phyloP scores from a whole-genome alignment of 1,140 invertebrate species.

The Neodiprion pinetum region DNA sequence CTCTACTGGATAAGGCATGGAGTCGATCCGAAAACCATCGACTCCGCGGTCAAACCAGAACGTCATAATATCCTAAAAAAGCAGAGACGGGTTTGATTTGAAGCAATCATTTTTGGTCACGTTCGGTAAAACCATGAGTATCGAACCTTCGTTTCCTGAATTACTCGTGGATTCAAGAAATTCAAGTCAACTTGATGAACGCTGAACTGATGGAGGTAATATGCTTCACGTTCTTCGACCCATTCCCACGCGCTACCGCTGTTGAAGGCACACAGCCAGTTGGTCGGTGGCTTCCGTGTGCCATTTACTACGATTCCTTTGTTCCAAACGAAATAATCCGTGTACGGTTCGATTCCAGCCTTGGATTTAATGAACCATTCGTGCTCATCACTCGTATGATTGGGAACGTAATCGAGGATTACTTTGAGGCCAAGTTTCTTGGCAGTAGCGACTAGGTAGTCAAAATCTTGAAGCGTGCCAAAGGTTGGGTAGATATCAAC shows the following conservation, averaged over 20 bases:
- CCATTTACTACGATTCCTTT: constrained; percentile 41
- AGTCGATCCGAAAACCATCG: constrained; percentile 78
- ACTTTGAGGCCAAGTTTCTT: constrained; percentile 43
- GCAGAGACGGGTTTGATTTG: constrained; percentile 15
- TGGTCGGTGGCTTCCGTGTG: constrained; percentile 22
- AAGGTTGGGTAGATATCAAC: constrained; percentile 65
- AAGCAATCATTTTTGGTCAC: not conserved
- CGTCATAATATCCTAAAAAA: constrained; percentile 66
- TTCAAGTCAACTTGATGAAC: constrained; percentile 75
- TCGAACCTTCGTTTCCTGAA: constrained; percentile 64
- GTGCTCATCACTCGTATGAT: constrained; percentile 76
- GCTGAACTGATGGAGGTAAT: constrained; percentile 71
- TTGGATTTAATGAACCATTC: constrained; percentile 73
- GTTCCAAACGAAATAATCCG: constrained; percentile 74
- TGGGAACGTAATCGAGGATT: constrained; percentile 79
- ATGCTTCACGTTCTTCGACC: constrained; percentile 61
- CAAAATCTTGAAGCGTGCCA: constrained; percentile 72
- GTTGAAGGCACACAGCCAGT: constrained; percentile 48
- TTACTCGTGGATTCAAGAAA: constrained; percentile 65
- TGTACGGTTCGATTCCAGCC: constrained; percentile 62
- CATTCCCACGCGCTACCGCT: constrained; percentile 65
- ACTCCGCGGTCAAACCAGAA: constrained; percentile 81
- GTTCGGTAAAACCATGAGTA: not conserved
- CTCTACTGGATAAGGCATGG: constrained; percentile 69
- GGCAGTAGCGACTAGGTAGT: constrained; percentile 56